These are phyloP conservation scores for Temnothorax unifasciatus DNA, from an alignment of 2,888 invertebrate species.

Conservation along the genomic window DNA sequence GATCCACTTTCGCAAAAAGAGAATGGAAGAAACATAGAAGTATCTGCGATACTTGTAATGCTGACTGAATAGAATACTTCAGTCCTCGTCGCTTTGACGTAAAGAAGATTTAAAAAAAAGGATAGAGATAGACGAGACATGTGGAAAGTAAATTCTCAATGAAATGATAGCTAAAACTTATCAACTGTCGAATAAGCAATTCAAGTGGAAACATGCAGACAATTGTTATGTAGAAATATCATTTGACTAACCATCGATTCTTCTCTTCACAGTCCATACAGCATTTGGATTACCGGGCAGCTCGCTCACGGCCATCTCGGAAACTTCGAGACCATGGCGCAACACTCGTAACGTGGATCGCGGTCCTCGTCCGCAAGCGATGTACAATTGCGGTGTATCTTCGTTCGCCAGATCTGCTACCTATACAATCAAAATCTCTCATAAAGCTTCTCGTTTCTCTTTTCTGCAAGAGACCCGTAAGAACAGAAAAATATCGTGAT, in stretches of 20 bases:
- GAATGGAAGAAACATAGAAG: neutral
- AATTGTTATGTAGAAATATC: conserved; percentile 62
- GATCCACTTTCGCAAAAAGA: neutral
- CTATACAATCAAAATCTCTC: conserved; percentile 80
- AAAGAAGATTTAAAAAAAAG: neutral
- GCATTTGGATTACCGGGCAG: conserved; percentile 99
- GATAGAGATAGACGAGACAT: conserved; percentile 11
- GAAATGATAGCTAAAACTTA: conserved; percentile 41
- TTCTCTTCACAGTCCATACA: conserved; percentile 99
- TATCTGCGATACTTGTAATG: neutral
- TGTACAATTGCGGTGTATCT: conserved; percentile 99
- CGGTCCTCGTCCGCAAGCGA: conserved; percentile 98
- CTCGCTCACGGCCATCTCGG: conserved; percentile 99
- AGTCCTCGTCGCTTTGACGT: neutral
- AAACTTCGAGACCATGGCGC: conserved; percentile 98
- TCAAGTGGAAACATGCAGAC: conserved; percentile 66
- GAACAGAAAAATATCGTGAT: neutral
- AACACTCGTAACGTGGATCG: conserved; percentile 96
- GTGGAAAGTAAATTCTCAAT: conserved; percentile 3
- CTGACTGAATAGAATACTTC: neutral
- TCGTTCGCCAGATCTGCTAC: conserved; percentile 98
- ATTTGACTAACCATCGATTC: conserved; percentile 95
- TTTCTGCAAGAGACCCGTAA: neutral
- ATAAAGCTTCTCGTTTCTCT: neutral
- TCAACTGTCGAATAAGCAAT: conserved; percentile 43